Conservation (phyloP, 1,140 invertebrate genomes). For the Drosophila willistoni region DNA sequence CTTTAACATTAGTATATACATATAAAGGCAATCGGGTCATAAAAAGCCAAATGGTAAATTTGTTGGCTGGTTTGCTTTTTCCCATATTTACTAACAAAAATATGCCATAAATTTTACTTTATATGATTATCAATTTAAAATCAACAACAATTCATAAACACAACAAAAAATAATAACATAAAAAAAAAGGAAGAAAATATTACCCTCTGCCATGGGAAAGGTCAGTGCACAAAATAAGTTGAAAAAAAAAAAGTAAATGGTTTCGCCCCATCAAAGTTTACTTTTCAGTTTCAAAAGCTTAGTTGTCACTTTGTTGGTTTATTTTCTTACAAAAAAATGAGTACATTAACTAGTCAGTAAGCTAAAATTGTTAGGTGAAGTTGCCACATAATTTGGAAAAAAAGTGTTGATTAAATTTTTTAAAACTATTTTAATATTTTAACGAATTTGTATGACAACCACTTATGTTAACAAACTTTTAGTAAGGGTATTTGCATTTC, state of each 20-base stretch:
- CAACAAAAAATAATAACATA: slow-evolving; percentile 10
- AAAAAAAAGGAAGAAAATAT: not conserved
- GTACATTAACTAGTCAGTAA: not conserved
- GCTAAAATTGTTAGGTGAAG: too few species aligned
- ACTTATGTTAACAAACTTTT: not conserved
- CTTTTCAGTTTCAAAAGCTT: slow-evolving; percentile 34
- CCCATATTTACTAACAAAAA: slow-evolving; percentile 38
- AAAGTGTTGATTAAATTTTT: too few species aligned
- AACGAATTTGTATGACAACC: too few species aligned
- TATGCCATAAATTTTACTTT: slow-evolving; percentile 72
- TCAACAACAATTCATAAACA: slow-evolving; percentile 48
- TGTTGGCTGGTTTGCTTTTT: slow-evolving; percentile 27
- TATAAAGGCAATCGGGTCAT: slow-evolving; percentile 51
- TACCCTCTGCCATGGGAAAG: slow-evolving; percentile 4
- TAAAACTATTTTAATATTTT: too few species aligned
- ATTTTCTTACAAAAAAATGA: not conserved
- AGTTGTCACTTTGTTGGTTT: slow-evolving; percentile 20
- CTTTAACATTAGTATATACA: slow-evolving; percentile 68
- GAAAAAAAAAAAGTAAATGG: slow-evolving; percentile 18
- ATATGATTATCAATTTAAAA: slow-evolving; percentile 78
- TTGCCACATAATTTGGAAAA: too few species aligned
- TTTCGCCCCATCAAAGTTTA: slow-evolving; percentile 21
- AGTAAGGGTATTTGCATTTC: not conserved
- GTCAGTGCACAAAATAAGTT: slow-evolving; percentile 23
- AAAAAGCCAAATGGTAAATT: slow-evolving; percentile 57